Conservation (phyloP, 2,888 invertebrate genomes). For the Eristalis arbustorum region DNA sequence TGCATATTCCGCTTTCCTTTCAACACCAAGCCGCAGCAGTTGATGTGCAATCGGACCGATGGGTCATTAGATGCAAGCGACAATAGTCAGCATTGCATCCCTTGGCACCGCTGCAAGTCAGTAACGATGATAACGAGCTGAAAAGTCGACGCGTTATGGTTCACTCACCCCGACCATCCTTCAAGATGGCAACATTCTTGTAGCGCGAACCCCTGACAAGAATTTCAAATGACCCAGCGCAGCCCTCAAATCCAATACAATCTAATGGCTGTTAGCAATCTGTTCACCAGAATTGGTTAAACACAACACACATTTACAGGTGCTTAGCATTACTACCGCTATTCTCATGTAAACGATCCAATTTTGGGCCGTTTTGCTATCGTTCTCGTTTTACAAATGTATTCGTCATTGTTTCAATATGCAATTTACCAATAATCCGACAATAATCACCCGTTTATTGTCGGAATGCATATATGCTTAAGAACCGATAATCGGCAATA, state of each 20-base stretch:
- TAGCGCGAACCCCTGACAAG: neutral
- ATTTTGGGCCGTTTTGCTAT: conserved; percentile 49
- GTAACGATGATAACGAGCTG: neutral
- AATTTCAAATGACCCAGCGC: neutral
- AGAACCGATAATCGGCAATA: conserved; percentile 69
- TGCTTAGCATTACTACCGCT: conserved; percentile 50
- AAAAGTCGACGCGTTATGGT: neutral
- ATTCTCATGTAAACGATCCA: conserved; percentile 57
- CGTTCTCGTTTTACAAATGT: conserved; percentile 40
- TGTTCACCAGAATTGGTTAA: conserved; percentile 29
- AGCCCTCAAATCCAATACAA: conserved; percentile 28
- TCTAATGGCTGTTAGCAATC: conserved; percentile 31
- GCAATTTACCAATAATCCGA: conserved; percentile 69
- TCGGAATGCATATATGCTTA: conserved; percentile 64
- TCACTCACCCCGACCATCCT: neutral
- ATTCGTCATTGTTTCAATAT: conserved; percentile 68
- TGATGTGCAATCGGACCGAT: too few species aligned
- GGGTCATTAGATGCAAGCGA: too few species aligned
- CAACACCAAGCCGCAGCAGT: too few species aligned
- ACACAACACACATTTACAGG: conserved; percentile 46
- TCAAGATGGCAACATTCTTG: neutral
- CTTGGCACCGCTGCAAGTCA: neutral
- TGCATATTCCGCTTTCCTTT: too few species aligned
- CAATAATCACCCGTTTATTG: conserved; percentile 70
- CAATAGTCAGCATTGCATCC: too few species aligned